Evolutionary conservation across 2,888 invertebrate genomes (phyloP).

Genomic region (Hoplodrina blanda): DNA sequence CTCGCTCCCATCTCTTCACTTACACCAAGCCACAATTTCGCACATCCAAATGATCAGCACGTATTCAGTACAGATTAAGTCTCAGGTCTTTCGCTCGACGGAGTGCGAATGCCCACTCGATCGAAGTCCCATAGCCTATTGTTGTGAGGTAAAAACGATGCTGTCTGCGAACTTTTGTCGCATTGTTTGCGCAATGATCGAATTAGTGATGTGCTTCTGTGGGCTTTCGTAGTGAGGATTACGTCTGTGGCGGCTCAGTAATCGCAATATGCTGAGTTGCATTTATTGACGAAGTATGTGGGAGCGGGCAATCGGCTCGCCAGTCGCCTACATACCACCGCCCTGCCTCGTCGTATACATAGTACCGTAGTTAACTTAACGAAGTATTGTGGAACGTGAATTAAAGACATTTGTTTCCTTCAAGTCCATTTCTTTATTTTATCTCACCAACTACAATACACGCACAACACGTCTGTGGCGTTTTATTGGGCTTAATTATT

Average conservation of each 20-base stretch:
- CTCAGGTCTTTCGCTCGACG: slow-evolving; percentile 81
- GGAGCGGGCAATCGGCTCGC: too few species aligned
- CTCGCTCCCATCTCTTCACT: slow-evolving; percentile 28
- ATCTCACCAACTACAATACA: too few species aligned
- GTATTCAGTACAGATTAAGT: slow-evolving; percentile 82
- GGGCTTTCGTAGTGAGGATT: slow-evolving; percentile 53
- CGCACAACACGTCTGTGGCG: slow-evolving; percentile 41
- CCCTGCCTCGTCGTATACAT: too few species aligned
- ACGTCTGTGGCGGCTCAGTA: slow-evolving; percentile 42
- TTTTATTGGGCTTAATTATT: slow-evolving; percentile 30
- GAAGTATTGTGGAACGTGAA: too few species aligned
- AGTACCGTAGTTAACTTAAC: too few species aligned
- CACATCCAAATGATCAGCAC: slow-evolving; percentile 79
- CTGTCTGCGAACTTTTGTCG: slow-evolving; percentile 58
- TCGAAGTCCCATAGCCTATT: slow-evolving; percentile 59
- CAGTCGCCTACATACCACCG: too few species aligned
- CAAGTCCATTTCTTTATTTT: too few species aligned
- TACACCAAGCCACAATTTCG: slow-evolving; percentile 63
- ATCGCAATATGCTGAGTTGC: too few species aligned
- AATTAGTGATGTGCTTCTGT: slow-evolving; percentile 69
- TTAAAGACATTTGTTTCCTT: too few species aligned
- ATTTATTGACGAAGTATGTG: too few species aligned
- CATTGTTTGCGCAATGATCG: slow-evolving; percentile 72
- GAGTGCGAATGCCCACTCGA: slow-evolving; percentile 79
- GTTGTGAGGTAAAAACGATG: slow-evolving; percentile 57